Conservation (phyloP, 2,113 vertebrate genomes). For the Microcebus jonahi region DNA sequence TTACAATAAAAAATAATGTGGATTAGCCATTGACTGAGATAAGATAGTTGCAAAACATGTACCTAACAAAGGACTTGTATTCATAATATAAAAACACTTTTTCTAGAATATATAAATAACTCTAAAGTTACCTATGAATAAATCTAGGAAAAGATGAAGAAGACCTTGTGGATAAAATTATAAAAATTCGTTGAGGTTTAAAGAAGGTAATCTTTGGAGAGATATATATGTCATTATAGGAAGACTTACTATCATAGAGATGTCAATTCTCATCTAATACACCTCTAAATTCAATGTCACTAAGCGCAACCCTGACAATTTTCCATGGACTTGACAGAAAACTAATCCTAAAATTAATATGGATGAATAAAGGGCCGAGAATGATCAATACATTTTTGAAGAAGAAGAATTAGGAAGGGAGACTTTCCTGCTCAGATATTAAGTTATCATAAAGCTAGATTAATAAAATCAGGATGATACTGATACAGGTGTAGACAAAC, state of each 20-base stretch:
- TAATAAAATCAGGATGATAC: not conserved
- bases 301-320: not conserved
- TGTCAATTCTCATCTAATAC: not conserved
- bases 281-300: not conserved
- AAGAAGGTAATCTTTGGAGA: not conserved
- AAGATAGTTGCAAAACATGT: not conserved
- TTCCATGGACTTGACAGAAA: not conserved
- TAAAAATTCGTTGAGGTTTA: not conserved
- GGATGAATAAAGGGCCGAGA: not conserved
- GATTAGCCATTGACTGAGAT: not conserved
- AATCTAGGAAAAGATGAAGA: not conserved
- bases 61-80: not conserved
- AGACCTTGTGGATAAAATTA: not conserved
- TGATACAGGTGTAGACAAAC: not conserved
- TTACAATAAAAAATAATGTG: not conserved
- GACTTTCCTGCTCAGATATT: not conserved
- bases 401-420: not conserved
- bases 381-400: not conserved
- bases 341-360: not conserved
- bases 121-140: not conserved
- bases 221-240: not conserved
- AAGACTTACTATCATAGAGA: not conserved
- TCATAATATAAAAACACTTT: not conserved
- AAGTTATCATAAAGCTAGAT: not conserved
- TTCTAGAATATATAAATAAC: not conserved